Percentiles rank a stretch among this genome's conserved stretches.
Evolutionary conservation across 1,140 invertebrate genomes (phyloP).

Genomic region (Charaxes varanes): DNA sequence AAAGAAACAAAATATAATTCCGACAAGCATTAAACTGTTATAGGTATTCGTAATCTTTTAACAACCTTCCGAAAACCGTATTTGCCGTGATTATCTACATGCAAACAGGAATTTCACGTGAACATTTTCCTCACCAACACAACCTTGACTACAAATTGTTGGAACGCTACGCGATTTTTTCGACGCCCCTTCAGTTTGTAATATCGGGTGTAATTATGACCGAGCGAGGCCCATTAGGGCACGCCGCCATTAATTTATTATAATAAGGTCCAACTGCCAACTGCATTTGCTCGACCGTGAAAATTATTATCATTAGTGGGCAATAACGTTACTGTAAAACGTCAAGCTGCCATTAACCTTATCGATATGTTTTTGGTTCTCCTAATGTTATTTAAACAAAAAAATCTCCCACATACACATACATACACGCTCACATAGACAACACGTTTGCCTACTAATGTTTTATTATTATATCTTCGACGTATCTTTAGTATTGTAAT

Average conservation of each 20-base stretch:
- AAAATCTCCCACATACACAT: too few relatives aligned
- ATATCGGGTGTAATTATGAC: constrained; percentile 53
- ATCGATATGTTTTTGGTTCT: constrained; percentile 19
- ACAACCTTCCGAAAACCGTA: too few relatives aligned
- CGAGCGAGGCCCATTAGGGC: constrained; percentile 50
- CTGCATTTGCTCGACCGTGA: constrained; percentile 54
- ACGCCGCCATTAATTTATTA: constrained; percentile 61
- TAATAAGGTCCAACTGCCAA: constrained; percentile 67
- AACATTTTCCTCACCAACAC: constrained; percentile 24
- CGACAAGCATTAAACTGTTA: too few relatives aligned
- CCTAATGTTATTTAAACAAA: too few relatives aligned
- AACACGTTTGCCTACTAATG: too few relatives aligned
- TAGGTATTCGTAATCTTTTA: too few relatives aligned
- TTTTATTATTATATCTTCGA: too few relatives aligned
- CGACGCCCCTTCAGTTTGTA: constrained; percentile 47
- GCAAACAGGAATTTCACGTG: too few relatives aligned
- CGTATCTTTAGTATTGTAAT: too few relatives aligned
- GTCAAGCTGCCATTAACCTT: constrained; percentile 32
- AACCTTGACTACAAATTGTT: constrained; percentile 36
- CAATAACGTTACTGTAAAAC: constrained; percentile 44
- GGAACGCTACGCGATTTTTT: constrained; percentile 37
- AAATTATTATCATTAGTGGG: constrained; percentile 64
- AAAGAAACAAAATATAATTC: too few relatives aligned
- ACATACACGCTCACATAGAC: too few relatives aligned
- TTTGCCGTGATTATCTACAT: too few relatives aligned